Base-by-base conservation (phyloP, 2,113 vertebrate species). In the Capricornis sumatraensis region DNA sequence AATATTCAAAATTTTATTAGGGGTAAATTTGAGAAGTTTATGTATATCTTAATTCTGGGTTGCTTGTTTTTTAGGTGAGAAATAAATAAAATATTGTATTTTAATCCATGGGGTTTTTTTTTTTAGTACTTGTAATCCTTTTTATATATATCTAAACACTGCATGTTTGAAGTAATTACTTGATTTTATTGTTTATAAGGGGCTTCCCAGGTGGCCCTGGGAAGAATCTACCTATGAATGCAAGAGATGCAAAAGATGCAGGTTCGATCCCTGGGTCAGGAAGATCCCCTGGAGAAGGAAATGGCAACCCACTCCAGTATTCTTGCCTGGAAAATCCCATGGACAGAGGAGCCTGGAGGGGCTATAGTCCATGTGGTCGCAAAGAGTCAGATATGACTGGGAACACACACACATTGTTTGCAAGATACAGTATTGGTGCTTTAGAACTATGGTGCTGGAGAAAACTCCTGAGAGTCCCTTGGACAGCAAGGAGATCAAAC, bases 61-160 rank as follows among this genome's bases (percentile, higher is more conserved):
- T 99, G 98, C 98, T 98, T 99, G 98, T 99, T 99, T 99, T 99
- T 98, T 99, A 99, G 99, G 97, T 99, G 97, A 99, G 95, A 97
- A 98, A 99, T 98, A 99, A 99, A 98, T 97, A 98, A 98, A 98
- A 98, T 97, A 98, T 95, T 99, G 98, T 98, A 99, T 99, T 99
- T 99, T 99, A 99, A 99, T 97, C 98, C 97, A 96, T 98, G 17
- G 45, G 83, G 76, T 98, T 98, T 96, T 94, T 50, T 50, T 94
- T 85, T 83, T 50, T 74, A 91, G 82, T 93, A 58, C 17, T 97
- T 87, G 79, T 94, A 96, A 96, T 96, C 84, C 79, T 97, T 98
- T 96, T 67, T 95, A 67, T 93, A 89, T 95, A 76, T 89, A 89
- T 95, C 43, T 71, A 83, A 94, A 94, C 52, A 87, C 45, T 60